Evolutionary conservation across 2,888 invertebrate species (phyloP).

Genomic region (Andrena marginata): DNA sequence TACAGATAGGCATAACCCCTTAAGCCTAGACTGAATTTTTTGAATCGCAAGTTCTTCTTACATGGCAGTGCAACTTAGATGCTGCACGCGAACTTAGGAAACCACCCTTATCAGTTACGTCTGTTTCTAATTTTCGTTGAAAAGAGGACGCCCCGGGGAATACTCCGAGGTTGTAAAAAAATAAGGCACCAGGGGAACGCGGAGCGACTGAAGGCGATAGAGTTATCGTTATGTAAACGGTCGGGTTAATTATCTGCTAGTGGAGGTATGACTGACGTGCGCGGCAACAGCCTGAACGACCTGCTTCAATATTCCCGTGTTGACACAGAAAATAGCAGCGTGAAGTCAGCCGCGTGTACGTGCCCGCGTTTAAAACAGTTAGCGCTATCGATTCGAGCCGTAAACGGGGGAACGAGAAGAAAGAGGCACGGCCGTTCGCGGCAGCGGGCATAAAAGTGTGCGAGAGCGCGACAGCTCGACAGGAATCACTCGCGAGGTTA

Average conservation of each 20-base stretch:
- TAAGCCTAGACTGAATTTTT: no score
- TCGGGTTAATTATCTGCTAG: slow-evolving; percentile 44
- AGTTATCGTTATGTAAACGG: slow-evolving; percentile 36
- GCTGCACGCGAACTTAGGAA: no score
- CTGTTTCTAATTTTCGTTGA: background rate
- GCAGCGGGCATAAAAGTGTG: slow-evolving; percentile 35
- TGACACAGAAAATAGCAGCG: slow-evolving; percentile 58
- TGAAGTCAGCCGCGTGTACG: slow-evolving; percentile 48
- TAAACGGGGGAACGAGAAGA: slow-evolving; percentile 52
- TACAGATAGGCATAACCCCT: no score
- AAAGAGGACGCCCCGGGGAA: background rate
- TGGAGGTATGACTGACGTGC: slow-evolving; percentile 30
- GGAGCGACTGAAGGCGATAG: slow-evolving; percentile 9
- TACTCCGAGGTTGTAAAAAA: slow-evolving; percentile 10
- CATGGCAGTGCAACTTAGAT: no score
- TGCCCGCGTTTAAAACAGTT: slow-evolving; percentile 60
- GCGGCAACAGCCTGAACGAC: slow-evolving; percentile 21
- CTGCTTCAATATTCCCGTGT: slow-evolving; percentile 44
- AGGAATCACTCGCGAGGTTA: slow-evolving; percentile 4
- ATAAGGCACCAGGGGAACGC: background rate
- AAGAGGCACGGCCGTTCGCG: slow-evolving; percentile 23
- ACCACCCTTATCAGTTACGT: no score
- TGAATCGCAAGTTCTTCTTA: no score
- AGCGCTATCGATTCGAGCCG: slow-evolving; percentile 60
- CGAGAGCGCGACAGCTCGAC: slow-evolving; percentile 9